Evolutionary conservation across 1,140 invertebrate genomes (phyloP), one percentile per base, ranked within the genome.

Genomic region (Conus ventricosus): DNA sequence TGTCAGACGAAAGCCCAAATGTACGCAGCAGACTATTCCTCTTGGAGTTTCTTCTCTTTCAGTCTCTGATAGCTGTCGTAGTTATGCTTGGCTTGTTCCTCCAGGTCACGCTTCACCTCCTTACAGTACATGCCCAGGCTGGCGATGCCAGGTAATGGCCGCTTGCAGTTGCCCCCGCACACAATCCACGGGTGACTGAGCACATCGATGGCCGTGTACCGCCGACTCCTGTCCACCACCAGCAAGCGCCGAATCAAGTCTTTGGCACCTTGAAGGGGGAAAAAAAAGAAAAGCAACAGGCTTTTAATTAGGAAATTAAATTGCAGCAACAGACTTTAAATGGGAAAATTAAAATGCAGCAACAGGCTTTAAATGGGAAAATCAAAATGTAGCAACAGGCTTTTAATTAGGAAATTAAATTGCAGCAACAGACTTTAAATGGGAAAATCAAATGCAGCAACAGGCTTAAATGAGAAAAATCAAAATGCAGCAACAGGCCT

Each of bases 141-240:
- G 6, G 80, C 13, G 15, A 88, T 88, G 27, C 92, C 91, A 13
- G 87, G 82, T 4, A 92, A 85, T 54, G 88, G 88, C 15, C 78
- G 57, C 15, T 88, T 90, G 25, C 90, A 90, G 57, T 94, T 92
- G 5, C 93, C 94, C 25, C 90, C 88, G 63, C 87, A 92, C n/a
- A 95, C 95, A 80, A 99, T 97, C 99, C 99, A 99, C 13, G 97
- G 97, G 96, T 99, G 98, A 93, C 98, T 97, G 2, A 99, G 96
- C 78, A 99, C 98, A 93, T 99, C 98, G 93, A 98, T 97, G 23
- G 99, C 98, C 75, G 97, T 97, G 95, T 98, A 99, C 89, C 99
- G 96, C 71, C 97, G 95, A 90, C 98, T 97, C 4, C 97, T 98
- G 94, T 98, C 97, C 11, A 98, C 97, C 92, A 99, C 97, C 57